Percentiles rank a stretch among this genome's conserved stretches.
These are phyloP conservation scores for Cerceris rybyensis DNA, from an alignment of 2,888 invertebrate genomes.

Conservation along the genomic window DNA sequence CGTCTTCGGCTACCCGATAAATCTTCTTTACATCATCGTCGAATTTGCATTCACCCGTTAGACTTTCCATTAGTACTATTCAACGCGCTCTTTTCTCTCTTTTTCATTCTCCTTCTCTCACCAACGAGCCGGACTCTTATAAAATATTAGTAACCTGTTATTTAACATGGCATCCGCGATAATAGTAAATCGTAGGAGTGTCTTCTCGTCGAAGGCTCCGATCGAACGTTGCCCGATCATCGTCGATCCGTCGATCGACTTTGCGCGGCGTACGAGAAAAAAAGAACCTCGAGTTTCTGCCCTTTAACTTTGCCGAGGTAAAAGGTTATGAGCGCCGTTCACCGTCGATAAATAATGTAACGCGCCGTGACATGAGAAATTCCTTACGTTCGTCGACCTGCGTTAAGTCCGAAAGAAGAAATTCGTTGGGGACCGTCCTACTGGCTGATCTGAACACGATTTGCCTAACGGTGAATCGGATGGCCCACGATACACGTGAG, in stretches of 20 bases:
- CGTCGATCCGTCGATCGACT: constrained; percentile 37
- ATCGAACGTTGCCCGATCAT: not conserved
- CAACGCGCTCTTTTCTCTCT: not conserved
- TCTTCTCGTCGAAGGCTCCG: constrained; percentile 5
- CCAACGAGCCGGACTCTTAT: not conserved
- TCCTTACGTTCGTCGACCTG: constrained; percentile 55
- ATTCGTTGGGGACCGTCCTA: constrained; percentile 17
- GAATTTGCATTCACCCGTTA: constrained; percentile 33
- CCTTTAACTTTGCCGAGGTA: constrained; percentile 46
- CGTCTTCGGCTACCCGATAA: constrained; percentile 27
- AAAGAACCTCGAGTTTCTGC: constrained; percentile 31
- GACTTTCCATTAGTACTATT: not conserved
- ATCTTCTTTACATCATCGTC: constrained; percentile 27
- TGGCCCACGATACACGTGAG: constrained; percentile 14
- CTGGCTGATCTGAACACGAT: constrained; percentile 27
- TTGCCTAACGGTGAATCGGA: constrained; percentile 35
- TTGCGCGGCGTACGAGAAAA: constrained; percentile 18
- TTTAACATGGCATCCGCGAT: constrained; percentile 2
- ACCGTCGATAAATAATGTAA: constrained; percentile 61
- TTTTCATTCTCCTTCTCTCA: not conserved
- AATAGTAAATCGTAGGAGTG: constrained; percentile 19
- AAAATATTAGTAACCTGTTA: constrained; percentile 22
- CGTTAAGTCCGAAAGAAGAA: constrained; percentile 52
- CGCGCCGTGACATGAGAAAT: constrained; percentile 61
- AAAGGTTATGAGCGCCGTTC: constrained; percentile 52